A percentile compares a stretch with the other conserved stretches of the same genome.
These are phyloP conservation scores for Oreochromis tanganicae DNA, from an alignment of 2,113 vertebrate species.

Conservation along the genomic window DNA sequence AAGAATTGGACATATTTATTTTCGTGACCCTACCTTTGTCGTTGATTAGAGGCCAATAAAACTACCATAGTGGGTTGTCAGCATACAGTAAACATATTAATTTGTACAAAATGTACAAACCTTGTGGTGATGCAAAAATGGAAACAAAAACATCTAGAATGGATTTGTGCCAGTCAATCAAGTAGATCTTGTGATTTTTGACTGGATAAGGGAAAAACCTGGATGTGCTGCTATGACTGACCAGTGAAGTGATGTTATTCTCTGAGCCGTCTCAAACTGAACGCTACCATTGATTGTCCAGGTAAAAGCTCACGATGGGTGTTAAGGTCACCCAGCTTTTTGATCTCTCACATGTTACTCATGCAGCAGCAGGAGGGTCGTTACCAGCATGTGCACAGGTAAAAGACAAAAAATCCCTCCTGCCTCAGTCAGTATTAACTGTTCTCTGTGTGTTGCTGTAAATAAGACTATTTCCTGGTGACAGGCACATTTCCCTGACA, in stretches of 20 bases:
- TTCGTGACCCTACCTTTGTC: background rate
- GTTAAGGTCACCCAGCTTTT: background rate
- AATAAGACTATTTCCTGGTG: constrained; percentile 14
- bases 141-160: background rate
- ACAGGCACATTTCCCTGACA: constrained; percentile 38
- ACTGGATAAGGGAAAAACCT: background rate
- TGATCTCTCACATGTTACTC: background rate
- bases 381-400: background rate
- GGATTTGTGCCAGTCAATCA: background rate
- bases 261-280: background rate
- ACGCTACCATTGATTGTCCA: background rate
- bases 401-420: background rate
- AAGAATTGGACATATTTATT: background rate
- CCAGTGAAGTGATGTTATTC: background rate
- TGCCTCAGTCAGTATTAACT: background rate
- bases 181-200: background rate
- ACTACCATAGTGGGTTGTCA: background rate
- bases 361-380: background rate
- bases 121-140: background rate
- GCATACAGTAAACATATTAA: background rate
- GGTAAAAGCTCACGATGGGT: background rate
- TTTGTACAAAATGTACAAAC: background rate
- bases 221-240: background rate
- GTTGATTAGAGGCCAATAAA: background rate
- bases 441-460: constrained; percentile 7